phyloP scores from a whole-genome alignment of 2,113 vertebrate genomes.

The Takifugu bimaculatus region DNA sequence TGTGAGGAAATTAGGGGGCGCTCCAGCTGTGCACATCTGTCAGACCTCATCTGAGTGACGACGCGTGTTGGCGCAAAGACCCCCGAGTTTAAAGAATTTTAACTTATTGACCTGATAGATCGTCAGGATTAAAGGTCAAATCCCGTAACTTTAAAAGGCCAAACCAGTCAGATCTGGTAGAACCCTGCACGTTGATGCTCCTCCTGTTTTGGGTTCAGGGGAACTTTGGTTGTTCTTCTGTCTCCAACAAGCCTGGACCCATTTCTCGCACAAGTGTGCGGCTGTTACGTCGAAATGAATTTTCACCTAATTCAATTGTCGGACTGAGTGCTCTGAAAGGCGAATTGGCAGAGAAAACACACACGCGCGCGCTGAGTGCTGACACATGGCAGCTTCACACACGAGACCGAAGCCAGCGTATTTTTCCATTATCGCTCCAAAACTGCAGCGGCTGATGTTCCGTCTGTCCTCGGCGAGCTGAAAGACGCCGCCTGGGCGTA shows the following conservation, averaged over 20 bases:
- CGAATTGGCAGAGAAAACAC: conserved; percentile 30
- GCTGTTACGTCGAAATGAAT: conserved; percentile 31
- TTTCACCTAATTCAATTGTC: conserved; percentile 53
- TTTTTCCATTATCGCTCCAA: conserved; percentile 62
- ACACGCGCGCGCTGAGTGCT: conserved; percentile 41
- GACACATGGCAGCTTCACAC: conserved; percentile 66
- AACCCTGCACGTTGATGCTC: conserved; percentile 24
- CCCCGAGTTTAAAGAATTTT: conserved; percentile 40
- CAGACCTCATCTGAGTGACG: conserved; percentile 35
- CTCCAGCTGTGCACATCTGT: conserved; percentile 53
- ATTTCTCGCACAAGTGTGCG: not conserved
- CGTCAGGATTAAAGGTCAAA: conserved; percentile 50
- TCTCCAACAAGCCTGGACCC: no score
- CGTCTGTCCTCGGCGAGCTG: conserved; percentile 27
- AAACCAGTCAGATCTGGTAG: conserved; percentile 27
- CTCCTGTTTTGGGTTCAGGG: conserved; percentile 1
- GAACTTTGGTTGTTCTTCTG: conserved; percentile 1
- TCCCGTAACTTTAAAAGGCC: conserved; percentile 48
- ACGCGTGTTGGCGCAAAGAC: conserved; percentile 36
- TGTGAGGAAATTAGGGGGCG: conserved; percentile 20
- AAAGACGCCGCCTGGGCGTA: conserved; percentile 22
- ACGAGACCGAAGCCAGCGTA: conserved; percentile 51
- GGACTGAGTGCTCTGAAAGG: conserved; percentile 53
- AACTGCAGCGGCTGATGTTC: conserved; percentile 35
- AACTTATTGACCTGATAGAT: conserved; percentile 51